Conservation (phyloP, 2,888 invertebrate genomes). For the Apotomis turbidana region DNA sequence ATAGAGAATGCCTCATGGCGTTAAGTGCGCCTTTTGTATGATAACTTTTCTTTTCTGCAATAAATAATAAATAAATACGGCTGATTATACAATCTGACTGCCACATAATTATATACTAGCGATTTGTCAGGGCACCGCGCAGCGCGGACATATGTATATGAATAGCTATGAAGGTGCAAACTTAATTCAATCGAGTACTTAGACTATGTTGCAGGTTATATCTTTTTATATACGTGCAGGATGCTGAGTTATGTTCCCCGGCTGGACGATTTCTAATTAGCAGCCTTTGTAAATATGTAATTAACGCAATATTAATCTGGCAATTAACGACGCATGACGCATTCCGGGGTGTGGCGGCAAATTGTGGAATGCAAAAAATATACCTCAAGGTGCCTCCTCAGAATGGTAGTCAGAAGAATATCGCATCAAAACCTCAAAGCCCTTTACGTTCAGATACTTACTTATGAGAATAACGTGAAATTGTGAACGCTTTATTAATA, state of each 20-base stretch:
- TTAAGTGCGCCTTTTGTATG: too few species aligned
- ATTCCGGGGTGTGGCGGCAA: slow-evolving; percentile 29
- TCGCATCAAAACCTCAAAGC: too few species aligned
- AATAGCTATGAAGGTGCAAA: background rate
- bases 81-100: too few species aligned
- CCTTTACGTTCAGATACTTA: too few species aligned
- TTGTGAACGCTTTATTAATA: too few species aligned
- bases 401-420: background rate
- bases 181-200: background rate
- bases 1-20: too few species aligned
- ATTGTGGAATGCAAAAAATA: slow-evolving; percentile 24
- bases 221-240: background rate
- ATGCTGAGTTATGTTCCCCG: slow-evolving; percentile 19
- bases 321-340: slow-evolving; percentile 39
- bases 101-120: too few species aligned
- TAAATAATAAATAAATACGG: too few species aligned
- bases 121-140: too few species aligned
- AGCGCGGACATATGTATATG: too few species aligned
- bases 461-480: too few species aligned
- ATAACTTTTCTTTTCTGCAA: too few species aligned
- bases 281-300: slow-evolving; percentile 26
- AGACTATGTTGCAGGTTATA: background rate
- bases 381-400: background rate
- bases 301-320: slow-evolving; percentile 30
- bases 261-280: slow-evolving; percentile 22